These are phyloP conservation scores for Galagoides demidoff DNA, from an alignment of 2,797 vertebrate species.

Conservation along the genomic window DNA sequence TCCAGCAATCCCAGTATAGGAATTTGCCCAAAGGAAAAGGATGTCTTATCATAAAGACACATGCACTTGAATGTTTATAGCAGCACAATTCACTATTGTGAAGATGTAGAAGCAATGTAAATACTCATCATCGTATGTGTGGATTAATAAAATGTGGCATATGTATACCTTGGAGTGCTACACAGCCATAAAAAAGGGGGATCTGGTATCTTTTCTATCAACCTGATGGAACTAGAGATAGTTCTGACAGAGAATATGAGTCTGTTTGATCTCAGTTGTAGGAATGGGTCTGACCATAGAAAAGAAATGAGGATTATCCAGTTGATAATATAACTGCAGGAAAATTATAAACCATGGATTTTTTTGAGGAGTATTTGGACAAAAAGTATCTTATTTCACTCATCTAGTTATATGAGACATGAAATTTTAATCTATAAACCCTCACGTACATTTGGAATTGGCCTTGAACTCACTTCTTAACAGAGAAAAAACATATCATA, in stretches of 20 bases:
- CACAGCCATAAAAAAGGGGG: too few species aligned
- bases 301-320: background rate
- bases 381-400: background rate
- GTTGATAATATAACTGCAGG: background rate
- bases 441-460: background rate
- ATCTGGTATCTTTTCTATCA: too few species aligned
- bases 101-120: too few species aligned
- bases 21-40: too few species aligned
- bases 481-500: background rate
- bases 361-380: background rate
- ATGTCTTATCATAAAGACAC: too few species aligned
- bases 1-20: too few species aligned
- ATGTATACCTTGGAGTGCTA: too few species aligned
- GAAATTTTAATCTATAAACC: background rate
- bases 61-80: too few species aligned
- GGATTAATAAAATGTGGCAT: too few species aligned
- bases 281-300: background rate
- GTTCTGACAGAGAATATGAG: background rate
- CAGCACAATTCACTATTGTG: too few species aligned
- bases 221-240: background rate
- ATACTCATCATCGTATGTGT: too few species aligned
- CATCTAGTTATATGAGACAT: background rate
- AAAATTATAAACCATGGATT: background rate
- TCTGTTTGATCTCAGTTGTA: background rate
- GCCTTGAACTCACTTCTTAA: rapidly evolving